phyloP scores from a whole-genome alignment of 2,797 vertebrate genomes.

The Myiotriccus ornatus region DNA sequence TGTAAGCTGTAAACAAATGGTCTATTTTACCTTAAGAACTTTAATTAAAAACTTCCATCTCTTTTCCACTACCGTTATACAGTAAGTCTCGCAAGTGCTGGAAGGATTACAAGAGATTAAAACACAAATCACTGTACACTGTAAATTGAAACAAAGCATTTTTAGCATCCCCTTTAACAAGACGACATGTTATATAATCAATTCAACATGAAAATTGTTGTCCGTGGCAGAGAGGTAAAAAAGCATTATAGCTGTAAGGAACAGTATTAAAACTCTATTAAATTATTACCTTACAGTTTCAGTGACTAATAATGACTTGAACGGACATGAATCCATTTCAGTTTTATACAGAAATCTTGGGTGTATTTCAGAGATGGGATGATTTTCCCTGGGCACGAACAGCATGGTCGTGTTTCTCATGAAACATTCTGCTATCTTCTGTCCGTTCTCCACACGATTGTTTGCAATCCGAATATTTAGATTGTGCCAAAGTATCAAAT shows the following conservation, averaged over 20 bases:
- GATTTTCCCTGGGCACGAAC: neutral
- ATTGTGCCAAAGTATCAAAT: fast-evolving
- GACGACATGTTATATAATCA: neutral
- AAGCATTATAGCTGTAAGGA: neutral
- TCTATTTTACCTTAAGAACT: neutral
- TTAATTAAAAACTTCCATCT: neutral
- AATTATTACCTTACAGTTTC: neutral
- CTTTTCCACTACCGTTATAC: fast-evolving
- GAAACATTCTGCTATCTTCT: neutral
- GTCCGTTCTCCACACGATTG: neutral
- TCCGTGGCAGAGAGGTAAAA: neutral
- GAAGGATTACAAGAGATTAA: neutral
- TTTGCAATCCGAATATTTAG: neutral
- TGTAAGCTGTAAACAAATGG: neutral
- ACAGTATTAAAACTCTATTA: neutral
- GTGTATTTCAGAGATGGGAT: neutral
- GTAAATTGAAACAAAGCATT: neutral
- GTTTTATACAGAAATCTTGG: neutral
- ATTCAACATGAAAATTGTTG: neutral
- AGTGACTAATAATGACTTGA: neutral
- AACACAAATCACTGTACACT: neutral
- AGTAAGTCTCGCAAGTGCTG: neutral
- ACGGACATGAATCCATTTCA: neutral
- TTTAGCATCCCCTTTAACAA: neutral
- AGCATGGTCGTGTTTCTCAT: neutral